A percentile compares a stretch with the other conserved stretches of the same genome.
phyloP scores from a whole-genome alignment of 2,113 vertebrate species.

The Hipposideros armiger region DNA sequence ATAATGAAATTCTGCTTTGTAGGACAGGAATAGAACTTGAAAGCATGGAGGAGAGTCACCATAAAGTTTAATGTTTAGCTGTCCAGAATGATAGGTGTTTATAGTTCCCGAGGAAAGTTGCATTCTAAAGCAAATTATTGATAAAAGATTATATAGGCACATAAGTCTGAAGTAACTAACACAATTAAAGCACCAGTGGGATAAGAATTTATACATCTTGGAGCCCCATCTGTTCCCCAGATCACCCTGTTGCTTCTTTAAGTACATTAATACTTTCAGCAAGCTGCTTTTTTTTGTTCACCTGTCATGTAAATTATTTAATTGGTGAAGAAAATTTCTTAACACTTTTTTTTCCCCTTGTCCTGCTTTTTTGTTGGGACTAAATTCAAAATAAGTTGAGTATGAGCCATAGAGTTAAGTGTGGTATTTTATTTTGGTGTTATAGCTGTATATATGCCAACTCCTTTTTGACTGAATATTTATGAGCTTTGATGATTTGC shows the following conservation, averaged over 20 bases:
- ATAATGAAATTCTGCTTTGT: constrained; percentile 45
- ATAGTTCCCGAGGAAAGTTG: constrained; percentile 54
- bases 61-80: constrained; percentile 46
- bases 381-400: constrained; percentile 81
- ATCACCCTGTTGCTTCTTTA: constrained; percentile 81
- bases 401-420: constrained; percentile 77
- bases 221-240: constrained; percentile 79
- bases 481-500: constrained; percentile 80
- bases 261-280: constrained; percentile 71
- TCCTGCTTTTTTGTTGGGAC: constrained; percentile 84
- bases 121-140: constrained; percentile 60
- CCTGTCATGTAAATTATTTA: constrained; percentile 82
- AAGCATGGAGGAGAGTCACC: not conserved
- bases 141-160: constrained; percentile 55
- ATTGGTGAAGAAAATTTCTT: constrained; percentile 80
- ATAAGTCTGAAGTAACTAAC: constrained; percentile 66
- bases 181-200: constrained; percentile 67
- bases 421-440: constrained; percentile 76
- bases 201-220: constrained; percentile 77
- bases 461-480: constrained; percentile 78
- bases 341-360: constrained; percentile 81
- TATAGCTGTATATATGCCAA: constrained; percentile 74
- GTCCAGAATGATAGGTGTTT: constrained; percentile 25
- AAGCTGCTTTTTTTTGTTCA: constrained; percentile 80
- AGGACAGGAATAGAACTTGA: constrained; percentile 33